Percentiles rank a stretch among this genome's conserved stretches.
phyloP scores from a whole-genome alignment of 2,888 invertebrate genomes.

The Cheilosia vernalis region DNA sequence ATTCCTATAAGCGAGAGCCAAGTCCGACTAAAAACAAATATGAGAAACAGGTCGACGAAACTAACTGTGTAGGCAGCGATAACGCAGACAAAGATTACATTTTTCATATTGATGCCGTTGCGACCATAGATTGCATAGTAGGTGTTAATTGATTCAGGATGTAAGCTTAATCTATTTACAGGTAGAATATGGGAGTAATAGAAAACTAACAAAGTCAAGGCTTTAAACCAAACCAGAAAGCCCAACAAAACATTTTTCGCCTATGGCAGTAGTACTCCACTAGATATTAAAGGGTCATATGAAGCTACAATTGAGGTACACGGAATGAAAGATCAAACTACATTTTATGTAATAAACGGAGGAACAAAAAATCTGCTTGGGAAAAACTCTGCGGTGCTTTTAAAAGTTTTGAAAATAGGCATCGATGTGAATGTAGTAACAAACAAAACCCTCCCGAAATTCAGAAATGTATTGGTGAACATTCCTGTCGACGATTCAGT shows the following conservation, averaged over 20 bases:
- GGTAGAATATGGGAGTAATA: constrained; percentile 17
- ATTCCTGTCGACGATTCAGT: constrained; percentile 25
- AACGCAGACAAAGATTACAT: background rate
- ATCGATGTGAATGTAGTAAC: background rate
- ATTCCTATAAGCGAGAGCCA: background rate
- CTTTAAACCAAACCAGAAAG: constrained; percentile 17
- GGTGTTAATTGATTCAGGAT: background rate
- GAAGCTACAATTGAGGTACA: constrained; percentile 1
- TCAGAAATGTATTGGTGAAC: constrained; percentile 3
- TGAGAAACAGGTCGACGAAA: background rate
- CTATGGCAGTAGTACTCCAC: background rate
- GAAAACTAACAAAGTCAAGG: constrained; percentile 7
- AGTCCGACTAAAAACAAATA: background rate
- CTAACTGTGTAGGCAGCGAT: background rate
- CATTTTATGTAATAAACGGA: constrained; percentile 4
- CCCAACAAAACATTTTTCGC: constrained; percentile 30
- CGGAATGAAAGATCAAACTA: background rate
- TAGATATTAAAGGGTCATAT: background rate
- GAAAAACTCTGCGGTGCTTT: constrained; percentile 9
- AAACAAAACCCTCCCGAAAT: constrained; percentile 15
- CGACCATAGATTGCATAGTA: background rate
- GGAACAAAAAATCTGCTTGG: constrained; percentile 7
- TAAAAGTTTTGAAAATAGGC: constrained; percentile 20
- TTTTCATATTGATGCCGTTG: background rate
- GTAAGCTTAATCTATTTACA: background rate